Conservation (phyloP, 1,140 invertebrate species). For the Drosophila micromelanica region DNA sequence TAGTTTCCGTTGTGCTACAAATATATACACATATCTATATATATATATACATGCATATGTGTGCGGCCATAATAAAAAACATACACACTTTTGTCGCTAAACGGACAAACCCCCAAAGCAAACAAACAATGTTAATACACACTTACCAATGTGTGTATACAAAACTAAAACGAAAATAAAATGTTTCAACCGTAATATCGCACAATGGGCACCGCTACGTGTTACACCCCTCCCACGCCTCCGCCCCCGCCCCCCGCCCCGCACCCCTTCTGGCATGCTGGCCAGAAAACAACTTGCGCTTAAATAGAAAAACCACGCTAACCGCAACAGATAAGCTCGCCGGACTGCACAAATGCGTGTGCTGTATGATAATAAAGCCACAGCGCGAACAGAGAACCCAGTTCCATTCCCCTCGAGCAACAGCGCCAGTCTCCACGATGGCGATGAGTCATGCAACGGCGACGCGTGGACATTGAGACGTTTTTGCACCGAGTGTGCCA, state of each 20-base stretch:
- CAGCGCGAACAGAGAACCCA: no score
- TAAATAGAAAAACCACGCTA: conserved; percentile 61
- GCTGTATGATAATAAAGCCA: conserved; percentile 55
- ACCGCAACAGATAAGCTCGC: conserved; percentile 48
- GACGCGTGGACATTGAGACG: conserved; percentile 36
- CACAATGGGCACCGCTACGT: conserved; percentile 15
- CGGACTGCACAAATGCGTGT: conserved; percentile 38
- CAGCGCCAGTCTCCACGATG: not conserved
- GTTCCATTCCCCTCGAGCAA: not conserved
- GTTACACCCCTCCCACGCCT: not conserved
- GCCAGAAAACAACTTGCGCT: conserved; percentile 23
- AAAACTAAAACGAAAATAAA: not conserved
- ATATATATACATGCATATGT: no score
- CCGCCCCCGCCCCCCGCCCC: not conserved
- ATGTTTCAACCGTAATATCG: conserved; percentile 11
- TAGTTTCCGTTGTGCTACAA: conserved; percentile 41
- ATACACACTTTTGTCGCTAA: conserved; percentile 33
- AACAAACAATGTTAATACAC: conserved; percentile 39
- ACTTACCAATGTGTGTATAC: not conserved
- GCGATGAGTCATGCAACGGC: conserved; percentile 48
- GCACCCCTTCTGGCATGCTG: not conserved
- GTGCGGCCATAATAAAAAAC: conserved; percentile 29
- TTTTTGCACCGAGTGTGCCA: conserved; percentile 34
- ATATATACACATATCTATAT: no score
- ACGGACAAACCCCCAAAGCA: conserved; percentile 65